phyloP scores from a whole-genome alignment of 1,140 invertebrate genomes.

The Homarus americanus region DNA sequence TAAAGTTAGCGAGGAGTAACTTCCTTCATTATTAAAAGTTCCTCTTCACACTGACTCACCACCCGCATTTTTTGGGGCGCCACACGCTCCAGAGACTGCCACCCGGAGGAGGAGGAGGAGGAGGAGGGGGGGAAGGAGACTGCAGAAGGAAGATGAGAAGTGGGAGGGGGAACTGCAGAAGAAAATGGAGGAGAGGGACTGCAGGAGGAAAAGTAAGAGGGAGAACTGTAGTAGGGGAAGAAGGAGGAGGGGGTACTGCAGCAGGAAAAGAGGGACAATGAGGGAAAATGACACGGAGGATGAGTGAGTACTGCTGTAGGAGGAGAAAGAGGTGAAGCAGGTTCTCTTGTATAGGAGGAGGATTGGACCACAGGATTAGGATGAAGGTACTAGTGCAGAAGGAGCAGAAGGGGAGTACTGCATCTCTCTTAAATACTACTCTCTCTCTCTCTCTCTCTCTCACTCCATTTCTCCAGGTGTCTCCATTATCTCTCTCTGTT shows the following conservation, averaged over 20 bases:
- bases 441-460: not conserved
- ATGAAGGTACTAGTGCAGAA: not conserved
- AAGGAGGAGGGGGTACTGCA: not conserved
- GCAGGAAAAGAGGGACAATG: not conserved
- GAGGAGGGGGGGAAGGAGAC: too few species aligned
- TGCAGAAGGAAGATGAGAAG: too few species aligned
- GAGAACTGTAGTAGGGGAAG: not conserved
- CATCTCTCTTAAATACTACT: too few species aligned
- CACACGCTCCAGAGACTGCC: too few species aligned
- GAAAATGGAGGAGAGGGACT: too few species aligned
- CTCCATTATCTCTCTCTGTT: not conserved
- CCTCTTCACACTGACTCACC: constrained; percentile 24
- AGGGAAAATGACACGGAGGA: not conserved
- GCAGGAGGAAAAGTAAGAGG: not conserved
- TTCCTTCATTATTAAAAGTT: constrained; percentile 71
- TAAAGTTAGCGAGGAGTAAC: constrained; percentile 55
- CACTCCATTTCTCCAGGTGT: not conserved
- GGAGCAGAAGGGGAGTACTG: not conserved
- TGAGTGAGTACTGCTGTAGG: not conserved
- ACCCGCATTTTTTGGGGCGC: not conserved
- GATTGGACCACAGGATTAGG: too few species aligned
- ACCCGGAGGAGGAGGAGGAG: too few species aligned
- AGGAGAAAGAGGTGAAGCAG: not conserved
- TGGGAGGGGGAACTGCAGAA: too few species aligned
- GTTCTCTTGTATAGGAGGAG: too few species aligned